Evolutionary conservation across 2,888 invertebrate genomes (phyloP), one percentile per base, ranked within the genome.

Genomic region (Sinodicranocentrus sp.): DNA sequence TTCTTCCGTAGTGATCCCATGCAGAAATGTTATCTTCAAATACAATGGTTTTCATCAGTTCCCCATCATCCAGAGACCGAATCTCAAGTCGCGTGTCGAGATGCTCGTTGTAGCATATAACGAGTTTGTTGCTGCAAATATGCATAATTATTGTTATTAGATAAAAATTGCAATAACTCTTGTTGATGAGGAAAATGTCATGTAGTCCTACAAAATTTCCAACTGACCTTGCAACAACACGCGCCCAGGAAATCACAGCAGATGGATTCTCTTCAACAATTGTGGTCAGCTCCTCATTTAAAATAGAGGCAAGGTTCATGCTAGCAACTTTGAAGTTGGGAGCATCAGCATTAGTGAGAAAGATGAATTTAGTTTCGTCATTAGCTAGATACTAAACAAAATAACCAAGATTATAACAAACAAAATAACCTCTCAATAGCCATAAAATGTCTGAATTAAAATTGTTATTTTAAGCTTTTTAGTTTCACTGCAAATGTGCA

Each of bases 321-420:
- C 93, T 93, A 89, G 98, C 94, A 43, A 99, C 92, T 86, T 95
- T 94, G 91, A 96, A 98, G 91, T 97, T 97, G 5, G 98, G 96
- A 0, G 99, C 96, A 90, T 96, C 93, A 91, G 96, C 95, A 91
- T 99, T 98, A 19, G 98, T 98, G 59, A 95, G 94, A 91, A 99
- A 96, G 61, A 84, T 86, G 26, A 86, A 91, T 25, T 91, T 82
- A 0, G 90, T 89, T 0, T 91, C 92, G 86, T 92, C 91, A 89
- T 92, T 92, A 57, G 92, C 91, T 28, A 93, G 90, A 88, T 72
- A 80, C 85, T 82, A 52, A 2, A 25, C 8, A 65, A 75, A 57
- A 13, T 57, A 54, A 21, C 5, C 39, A 44, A 44, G 17, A 17
- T 33, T 8, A 13, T 39, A 39, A 13, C 39, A 13, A 39, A 8